phyloP scores from a whole-genome alignment of 2,113 vertebrate genomes.

The Chionomys nivalis region DNA sequence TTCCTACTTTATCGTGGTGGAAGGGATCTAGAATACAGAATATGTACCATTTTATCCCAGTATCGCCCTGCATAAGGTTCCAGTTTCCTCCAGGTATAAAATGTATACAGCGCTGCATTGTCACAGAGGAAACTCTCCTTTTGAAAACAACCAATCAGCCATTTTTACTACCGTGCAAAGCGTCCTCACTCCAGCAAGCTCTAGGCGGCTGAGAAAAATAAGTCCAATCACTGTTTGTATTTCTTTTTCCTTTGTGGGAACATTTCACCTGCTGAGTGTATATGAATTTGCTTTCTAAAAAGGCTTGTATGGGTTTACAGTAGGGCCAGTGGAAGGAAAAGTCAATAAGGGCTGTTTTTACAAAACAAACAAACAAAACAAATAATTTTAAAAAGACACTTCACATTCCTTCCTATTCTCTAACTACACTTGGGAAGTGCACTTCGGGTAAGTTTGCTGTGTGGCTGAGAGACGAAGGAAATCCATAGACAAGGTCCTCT shows the following conservation, averaged over 20 bases:
- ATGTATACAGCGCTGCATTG: conserved; percentile 82
- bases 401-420: conserved; percentile 91
- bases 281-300: conserved; percentile 88
- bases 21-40: conserved; percentile 57
- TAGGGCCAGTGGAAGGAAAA: conserved; percentile 90
- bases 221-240: conserved; percentile 81
- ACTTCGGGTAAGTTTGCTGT: conserved; percentile 87
- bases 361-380: conserved; percentile 78
- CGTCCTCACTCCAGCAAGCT: conserved; percentile 72
- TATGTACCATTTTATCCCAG: conserved; percentile 62
- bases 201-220: conserved; percentile 76
- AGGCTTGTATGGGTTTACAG: conserved; percentile 90
- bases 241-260: conserved; percentile 80
- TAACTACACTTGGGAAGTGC: conserved; percentile 89
- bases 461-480: conserved; percentile 87
- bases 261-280: conserved; percentile 88
- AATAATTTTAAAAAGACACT: conserved; percentile 83
- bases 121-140: conserved; percentile 81
- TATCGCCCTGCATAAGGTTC: conserved; percentile 73
- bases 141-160: conserved; percentile 78
- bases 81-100: conserved; percentile 77
- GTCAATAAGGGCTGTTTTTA: conserved; percentile 93
- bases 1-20: conserved; percentile 22
- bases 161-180: conserved; percentile 86
- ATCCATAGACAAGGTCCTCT: conserved; percentile 86